These are phyloP conservation scores for Monochamus alternatus DNA, from an alignment of 2,888 invertebrate species.

Conservation along the genomic window DNA sequence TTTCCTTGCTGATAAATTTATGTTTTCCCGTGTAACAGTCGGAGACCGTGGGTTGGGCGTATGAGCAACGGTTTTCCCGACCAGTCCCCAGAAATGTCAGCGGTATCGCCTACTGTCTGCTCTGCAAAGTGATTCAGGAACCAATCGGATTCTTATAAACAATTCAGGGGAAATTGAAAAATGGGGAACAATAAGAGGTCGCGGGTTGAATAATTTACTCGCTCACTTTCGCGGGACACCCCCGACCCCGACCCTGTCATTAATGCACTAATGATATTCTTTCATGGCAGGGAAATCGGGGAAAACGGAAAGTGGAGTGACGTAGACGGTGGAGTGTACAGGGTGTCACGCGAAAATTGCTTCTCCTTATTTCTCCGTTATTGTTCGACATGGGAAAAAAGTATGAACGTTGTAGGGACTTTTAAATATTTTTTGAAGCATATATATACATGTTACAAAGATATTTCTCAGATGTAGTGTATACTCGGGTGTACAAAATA, in stretches of 20 bases:
- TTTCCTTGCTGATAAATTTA: too few relatives aligned
- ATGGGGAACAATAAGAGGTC: constrained; percentile 20
- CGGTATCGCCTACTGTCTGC: not conserved
- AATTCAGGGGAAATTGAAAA: constrained; percentile 32
- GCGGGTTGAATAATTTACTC: constrained; percentile 22
- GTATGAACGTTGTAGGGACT: too few relatives aligned
- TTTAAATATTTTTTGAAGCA: too few relatives aligned
- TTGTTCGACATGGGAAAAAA: too few relatives aligned
- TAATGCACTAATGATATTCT: constrained; percentile 1
- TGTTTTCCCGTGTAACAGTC: too few relatives aligned
- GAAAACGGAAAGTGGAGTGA: not conserved
- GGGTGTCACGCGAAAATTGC: too few relatives aligned
- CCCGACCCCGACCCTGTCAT: not conserved
- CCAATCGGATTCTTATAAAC: constrained; percentile 20
- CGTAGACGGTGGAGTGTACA: too few relatives aligned
- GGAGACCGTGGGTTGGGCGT: not conserved
- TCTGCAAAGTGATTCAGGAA: not conserved
- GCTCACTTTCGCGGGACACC: not conserved
- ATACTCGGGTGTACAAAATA: too few relatives aligned
- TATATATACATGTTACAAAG: too few relatives aligned
- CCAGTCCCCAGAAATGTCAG: not conserved
- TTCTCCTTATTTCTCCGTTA: too few relatives aligned
- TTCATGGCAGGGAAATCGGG: not conserved
- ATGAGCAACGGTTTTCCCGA: not conserved
- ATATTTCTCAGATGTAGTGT: too few relatives aligned